Conservation (phyloP, 2,113 vertebrate species). For the Indicator indicator region DNA sequence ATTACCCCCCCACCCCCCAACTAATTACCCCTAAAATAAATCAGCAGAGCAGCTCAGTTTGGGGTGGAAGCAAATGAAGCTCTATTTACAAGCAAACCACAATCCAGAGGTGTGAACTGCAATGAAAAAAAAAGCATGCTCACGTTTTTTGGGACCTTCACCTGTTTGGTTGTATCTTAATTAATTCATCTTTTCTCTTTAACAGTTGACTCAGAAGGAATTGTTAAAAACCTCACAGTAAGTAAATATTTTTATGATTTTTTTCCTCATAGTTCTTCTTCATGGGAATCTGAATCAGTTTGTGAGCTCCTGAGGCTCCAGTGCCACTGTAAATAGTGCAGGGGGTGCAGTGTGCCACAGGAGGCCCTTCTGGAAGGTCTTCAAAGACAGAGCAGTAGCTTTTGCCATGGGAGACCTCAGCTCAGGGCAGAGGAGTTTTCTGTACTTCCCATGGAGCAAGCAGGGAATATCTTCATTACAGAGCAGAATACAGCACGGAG, state of each 20-base stretch:
- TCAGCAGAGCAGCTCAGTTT: too few species aligned
- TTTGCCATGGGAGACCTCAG: background rate
- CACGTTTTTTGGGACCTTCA: background rate
- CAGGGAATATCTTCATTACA: background rate
- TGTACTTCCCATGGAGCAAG: background rate
- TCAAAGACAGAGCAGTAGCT: background rate
- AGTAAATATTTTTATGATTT: slow-evolving; percentile 67
- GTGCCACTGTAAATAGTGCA: background rate
- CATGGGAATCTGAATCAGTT: background rate
- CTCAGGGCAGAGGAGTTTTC: background rate
- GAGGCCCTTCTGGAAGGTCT: background rate
- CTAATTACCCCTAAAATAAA: too few species aligned
- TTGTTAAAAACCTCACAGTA: slow-evolving; percentile 93
- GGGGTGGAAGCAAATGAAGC: too few species aligned
- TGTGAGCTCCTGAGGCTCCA: background rate
- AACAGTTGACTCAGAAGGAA: slow-evolving; percentile 91
- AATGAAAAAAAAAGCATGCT: background rate
- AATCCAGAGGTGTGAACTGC: too few species aligned
- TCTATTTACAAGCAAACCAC: too few species aligned
- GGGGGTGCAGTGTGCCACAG: background rate
- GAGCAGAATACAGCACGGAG: background rate
- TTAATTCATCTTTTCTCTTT: slow-evolving; percentile 25
- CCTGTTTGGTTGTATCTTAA: background rate
- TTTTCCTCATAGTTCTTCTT: background rate
- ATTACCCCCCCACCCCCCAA: too few species aligned